phyloP scores from a whole-genome alignment of 2,113 vertebrate genomes.

The Pitta sordida region DNA sequence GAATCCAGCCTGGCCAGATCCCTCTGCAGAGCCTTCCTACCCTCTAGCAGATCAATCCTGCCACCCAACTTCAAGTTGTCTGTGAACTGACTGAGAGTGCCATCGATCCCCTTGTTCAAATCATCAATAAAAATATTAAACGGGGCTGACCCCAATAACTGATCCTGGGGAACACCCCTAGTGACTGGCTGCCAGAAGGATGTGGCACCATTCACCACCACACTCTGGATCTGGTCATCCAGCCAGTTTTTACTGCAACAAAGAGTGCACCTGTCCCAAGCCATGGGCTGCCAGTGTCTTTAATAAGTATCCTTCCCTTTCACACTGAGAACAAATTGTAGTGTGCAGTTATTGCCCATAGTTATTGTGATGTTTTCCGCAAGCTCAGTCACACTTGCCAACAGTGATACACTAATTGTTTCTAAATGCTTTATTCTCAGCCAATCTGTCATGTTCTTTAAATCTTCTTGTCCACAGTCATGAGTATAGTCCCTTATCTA shows the following conservation, averaged over 20 bases:
- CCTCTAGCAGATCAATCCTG: neutral
- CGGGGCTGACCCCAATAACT: neutral
- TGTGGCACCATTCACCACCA: neutral
- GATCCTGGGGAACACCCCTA: neutral
- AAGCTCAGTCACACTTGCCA: neutral
- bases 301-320: neutral
- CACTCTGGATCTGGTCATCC: neutral
- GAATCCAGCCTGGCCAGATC: neutral
- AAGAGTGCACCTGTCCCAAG: neutral
- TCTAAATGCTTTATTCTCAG: neutral
- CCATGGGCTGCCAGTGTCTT: neutral
- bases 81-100: neutral
- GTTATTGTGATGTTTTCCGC: neutral
- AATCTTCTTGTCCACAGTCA: neutral
- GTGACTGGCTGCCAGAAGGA: neutral
- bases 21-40: neutral
- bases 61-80: neutral
- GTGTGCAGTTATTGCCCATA: neutral
- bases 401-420: neutral
- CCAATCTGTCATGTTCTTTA: neutral
- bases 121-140: neutral
- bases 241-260: neutral
- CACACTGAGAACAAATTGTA: neutral
- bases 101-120: neutral
- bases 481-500: neutral